phyloP scores from a whole-genome alignment of 2,888 invertebrate species.

The Phlogophora meticulosa region DNA sequence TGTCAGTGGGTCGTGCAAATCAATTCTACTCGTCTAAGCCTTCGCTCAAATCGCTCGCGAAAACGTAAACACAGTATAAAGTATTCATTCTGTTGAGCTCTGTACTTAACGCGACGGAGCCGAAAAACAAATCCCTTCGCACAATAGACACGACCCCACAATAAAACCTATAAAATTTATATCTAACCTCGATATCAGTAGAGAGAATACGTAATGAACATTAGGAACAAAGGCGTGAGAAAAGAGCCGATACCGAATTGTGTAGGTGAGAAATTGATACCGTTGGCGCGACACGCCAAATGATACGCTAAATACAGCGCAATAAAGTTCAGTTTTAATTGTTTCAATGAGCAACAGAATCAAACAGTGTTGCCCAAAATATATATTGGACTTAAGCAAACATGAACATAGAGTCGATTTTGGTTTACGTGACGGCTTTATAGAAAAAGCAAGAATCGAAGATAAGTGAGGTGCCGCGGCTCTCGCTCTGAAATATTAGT shows the following conservation, averaged over 20 bases:
- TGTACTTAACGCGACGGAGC: slow-evolving; percentile 70
- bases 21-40: slow-evolving; percentile 61
- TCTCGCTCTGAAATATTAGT: slow-evolving; percentile 85
- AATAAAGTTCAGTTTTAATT: slow-evolving; percentile 69
- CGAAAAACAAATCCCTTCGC: slow-evolving; percentile 77
- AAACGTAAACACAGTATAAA: slow-evolving; percentile 73
- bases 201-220: slow-evolving; percentile 89
- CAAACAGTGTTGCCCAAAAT: slow-evolving; percentile 63
- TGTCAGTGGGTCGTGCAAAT: slow-evolving; percentile 57
- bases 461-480: slow-evolving; percentile 83
- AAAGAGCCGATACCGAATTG: slow-evolving; percentile 85
- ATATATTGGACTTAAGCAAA: slow-evolving; percentile 66
- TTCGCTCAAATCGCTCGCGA: slow-evolving; percentile 62
- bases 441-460: slow-evolving; percentile 79
- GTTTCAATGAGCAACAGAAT: slow-evolving; percentile 66
- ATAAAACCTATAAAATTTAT: slow-evolving; percentile 87
- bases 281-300: slow-evolving; percentile 57
- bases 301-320: slow-evolving; percentile 61
- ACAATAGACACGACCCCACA: slow-evolving; percentile 78
- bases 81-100: slow-evolving; percentile 72
- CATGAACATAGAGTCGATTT: slow-evolving; percentile 60
- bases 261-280: slow-evolving; percentile 84
- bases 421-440: slow-evolving; percentile 42
- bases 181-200: slow-evolving; percentile 85
- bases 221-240: slow-evolving; percentile 87